Evolutionary conservation across 92 coral and sea anemone species (phyloP), one percentile per base, ranked within the genome.

Genomic region (Zoanthus sociatus): DNA sequence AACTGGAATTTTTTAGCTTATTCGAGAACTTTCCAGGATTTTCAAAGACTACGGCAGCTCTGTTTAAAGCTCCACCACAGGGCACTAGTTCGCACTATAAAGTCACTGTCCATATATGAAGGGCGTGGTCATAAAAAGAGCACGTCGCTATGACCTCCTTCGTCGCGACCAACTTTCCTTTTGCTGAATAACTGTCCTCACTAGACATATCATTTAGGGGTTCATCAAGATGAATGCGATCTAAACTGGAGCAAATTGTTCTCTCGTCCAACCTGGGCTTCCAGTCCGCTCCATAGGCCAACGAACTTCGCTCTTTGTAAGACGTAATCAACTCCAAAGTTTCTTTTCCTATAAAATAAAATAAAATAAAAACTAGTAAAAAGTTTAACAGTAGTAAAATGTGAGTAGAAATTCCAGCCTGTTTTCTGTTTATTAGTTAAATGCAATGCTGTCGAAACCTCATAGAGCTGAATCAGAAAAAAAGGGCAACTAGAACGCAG

Each of bases 281-380:
- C 99, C 99, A 97, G 53, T 95, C 98, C 17, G 99, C 99, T 26
- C 99, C 99, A 76, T 97, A 97, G 11, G 99, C 99, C 90, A 97
- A 87, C 11, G 94, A 89, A 70, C 89, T 89, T 48, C 96, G 91
- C 55, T 88, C 95, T 44, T 90, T 90, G 82, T 93, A 97, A 0
- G 99, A 92, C 4, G 88, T 75, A 6, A 83, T 64, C 56, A 87
- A 60, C 61, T 95, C 93, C 18, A 95, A 78, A 55, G 89, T 76
- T 30, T 64, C 88, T 46, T 47, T 17, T 68, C 44, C 83, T 74
- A 64, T 42, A 45, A 5, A 79, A 14, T 18, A 66, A 64, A 4
- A 58, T 12, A 58, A 2, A 14, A 12, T 58, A 12, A 37, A 37
- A 37, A 2, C 42, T 37, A 37, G 26, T 37, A 37, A 4, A 26